phyloP scores from a whole-genome alignment of 2,888 invertebrate genomes.

The Philereme transversata region DNA sequence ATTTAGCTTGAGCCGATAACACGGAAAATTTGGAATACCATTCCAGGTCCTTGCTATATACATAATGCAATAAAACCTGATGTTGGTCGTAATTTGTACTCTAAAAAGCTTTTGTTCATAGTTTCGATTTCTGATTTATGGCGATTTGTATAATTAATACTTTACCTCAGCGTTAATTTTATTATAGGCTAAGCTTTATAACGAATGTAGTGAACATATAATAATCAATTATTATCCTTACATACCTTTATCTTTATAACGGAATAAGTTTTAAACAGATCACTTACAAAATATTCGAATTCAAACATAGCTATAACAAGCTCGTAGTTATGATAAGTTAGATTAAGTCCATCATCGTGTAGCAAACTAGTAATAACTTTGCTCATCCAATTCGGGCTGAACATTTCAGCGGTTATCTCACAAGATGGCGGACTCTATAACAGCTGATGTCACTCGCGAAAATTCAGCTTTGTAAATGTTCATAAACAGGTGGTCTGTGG shows the following conservation, averaged over 20 bases:
- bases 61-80: slow-evolving; percentile 10
- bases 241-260: too few species aligned
- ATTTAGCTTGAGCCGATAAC: slow-evolving; percentile 19
- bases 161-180: too few species aligned
- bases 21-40: slow-evolving; percentile 12
- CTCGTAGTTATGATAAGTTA: slow-evolving; percentile 22
- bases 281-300: too few species aligned
- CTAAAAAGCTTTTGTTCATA: slow-evolving; percentile 20
- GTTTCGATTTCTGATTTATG: too few species aligned
- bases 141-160: too few species aligned
- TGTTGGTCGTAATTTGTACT: not conserved
- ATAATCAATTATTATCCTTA: too few species aligned
- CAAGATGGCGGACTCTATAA: slow-evolving; percentile 44
- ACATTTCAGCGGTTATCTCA: slow-evolving; percentile 37
- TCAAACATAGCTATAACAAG: slow-evolving; percentile 26
- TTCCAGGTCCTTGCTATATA: slow-evolving; percentile 9
- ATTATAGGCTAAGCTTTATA: too few species aligned
- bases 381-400: slow-evolving; percentile 37
- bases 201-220: too few species aligned
- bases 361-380: slow-evolving; percentile 28
- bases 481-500: slow-evolving; percentile 76
- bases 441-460: slow-evolving; percentile 62
- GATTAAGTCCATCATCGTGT: slow-evolving; percentile 24
- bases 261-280: too few species aligned
- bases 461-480: slow-evolving; percentile 64